These are phyloP conservation scores for Drosophila maculinotata DNA, from an alignment of 2,888 invertebrate species.

Conservation along the genomic window DNA sequence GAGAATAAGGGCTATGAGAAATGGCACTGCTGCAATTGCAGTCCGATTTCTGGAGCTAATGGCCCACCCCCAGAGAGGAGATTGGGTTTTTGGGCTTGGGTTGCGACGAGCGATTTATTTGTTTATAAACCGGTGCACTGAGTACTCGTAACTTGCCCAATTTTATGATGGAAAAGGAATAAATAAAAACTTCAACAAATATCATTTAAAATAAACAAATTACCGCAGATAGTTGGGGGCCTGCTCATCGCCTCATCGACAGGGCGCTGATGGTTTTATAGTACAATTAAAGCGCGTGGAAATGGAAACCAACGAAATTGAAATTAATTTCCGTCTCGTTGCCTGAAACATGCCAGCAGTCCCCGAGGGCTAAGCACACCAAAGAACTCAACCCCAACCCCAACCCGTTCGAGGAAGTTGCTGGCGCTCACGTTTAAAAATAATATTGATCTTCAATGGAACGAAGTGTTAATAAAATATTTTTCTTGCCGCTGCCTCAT, in stretches of 20 bases:
- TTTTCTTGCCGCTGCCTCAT: conserved; percentile 50
- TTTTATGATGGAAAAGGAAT: conserved; percentile 53
- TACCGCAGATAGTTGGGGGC: conserved; percentile 50
- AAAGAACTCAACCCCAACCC: background rate
- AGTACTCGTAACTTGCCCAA: conserved; percentile 23
- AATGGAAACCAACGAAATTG: conserved; percentile 41
- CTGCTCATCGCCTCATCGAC: conserved; percentile 42
- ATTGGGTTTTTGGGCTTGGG: conserved; percentile 2
- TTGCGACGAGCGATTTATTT: conserved; percentile 57
- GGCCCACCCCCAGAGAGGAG: conserved; percentile 45
- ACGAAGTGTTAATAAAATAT: conserved; percentile 78
- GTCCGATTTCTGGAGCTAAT: conserved; percentile 46
- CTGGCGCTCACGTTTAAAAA: conserved; percentile 74
- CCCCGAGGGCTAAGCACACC: conserved; percentile 21
- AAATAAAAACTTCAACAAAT: conserved; percentile 79
- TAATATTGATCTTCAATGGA: conserved; percentile 79
- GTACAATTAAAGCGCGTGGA: conserved; percentile 64
- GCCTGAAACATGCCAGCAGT: conserved; percentile 65
- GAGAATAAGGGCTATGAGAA: conserved; percentile 30
- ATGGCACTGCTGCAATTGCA: conserved; percentile 46
- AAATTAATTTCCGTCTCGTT: conserved; percentile 71
- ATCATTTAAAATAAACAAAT: conserved; percentile 77
- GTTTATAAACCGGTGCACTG: conserved; percentile 39
- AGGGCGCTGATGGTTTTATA: conserved; percentile 71
- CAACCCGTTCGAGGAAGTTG: conserved; percentile 51